Evolutionary conservation across 2,888 invertebrate species (phyloP).

Genomic region (Chymomyza amoena): DNA sequence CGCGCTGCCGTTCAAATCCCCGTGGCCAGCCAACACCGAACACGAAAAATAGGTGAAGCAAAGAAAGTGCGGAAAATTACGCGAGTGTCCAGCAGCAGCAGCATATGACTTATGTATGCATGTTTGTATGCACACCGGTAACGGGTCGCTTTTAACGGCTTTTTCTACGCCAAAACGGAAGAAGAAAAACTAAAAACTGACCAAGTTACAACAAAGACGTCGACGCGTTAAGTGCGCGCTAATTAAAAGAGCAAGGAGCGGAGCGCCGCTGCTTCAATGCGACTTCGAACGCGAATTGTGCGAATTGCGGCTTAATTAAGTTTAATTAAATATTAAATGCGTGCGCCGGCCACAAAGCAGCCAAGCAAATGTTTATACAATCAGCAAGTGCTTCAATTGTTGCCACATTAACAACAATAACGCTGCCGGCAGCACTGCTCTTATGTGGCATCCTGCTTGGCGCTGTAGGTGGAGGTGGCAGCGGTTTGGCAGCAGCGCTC

Average conservation of each 20-base stretch:
- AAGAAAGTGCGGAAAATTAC: slow-evolving; percentile 12
- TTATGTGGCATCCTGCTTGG: slow-evolving; percentile 17
- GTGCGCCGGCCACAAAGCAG: slow-evolving; percentile 41
- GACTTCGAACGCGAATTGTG: slow-evolving; percentile 1
- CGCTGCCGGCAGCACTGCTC: slow-evolving; percentile 20
- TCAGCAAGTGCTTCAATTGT: slow-evolving; percentile 42
- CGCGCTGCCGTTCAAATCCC: slow-evolving; percentile 29
- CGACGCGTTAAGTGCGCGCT: not conserved
- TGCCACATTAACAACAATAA: slow-evolving; percentile 43
- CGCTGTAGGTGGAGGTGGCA: slow-evolving; percentile 38
- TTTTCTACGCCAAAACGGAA: not conserved
- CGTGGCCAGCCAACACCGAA: not conserved
- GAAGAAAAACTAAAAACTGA: slow-evolving; percentile 4
- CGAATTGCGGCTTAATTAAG: slow-evolving; percentile 36
- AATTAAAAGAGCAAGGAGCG: slow-evolving; percentile 37
- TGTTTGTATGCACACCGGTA: not conserved
- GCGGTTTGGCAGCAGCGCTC: slow-evolving; percentile 49
- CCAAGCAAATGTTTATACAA: slow-evolving; percentile 63
- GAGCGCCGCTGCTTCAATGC: slow-evolving; percentile 16
- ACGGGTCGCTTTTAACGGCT: not conserved
- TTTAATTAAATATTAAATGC: slow-evolving; percentile 60
- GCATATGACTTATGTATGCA: slow-evolving; percentile 12
- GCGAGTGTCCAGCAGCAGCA: slow-evolving; percentile 18
- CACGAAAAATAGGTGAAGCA: slow-evolving; percentile 34
- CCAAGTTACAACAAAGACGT: not conserved